These are phyloP conservation scores for Accipiter cooperii DNA, from an alignment of 2,113 vertebrate species.

Conservation along the genomic window DNA sequence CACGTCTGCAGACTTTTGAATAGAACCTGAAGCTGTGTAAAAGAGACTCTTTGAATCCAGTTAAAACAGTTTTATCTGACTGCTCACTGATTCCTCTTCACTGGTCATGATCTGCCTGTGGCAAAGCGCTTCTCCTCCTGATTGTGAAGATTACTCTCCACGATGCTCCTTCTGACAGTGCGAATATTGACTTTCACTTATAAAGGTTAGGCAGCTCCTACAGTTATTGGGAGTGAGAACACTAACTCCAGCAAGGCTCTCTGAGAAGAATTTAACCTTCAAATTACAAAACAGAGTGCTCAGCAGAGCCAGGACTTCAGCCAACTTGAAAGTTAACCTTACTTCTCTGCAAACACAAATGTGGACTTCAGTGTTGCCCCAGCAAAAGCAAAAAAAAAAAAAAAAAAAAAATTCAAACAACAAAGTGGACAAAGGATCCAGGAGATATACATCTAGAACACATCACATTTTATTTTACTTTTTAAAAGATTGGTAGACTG, in stretches of 20 bases:
- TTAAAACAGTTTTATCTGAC: conserved; percentile 57
- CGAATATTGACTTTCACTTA: conserved; percentile 67
- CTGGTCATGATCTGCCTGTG: conserved; percentile 48
- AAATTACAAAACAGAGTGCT: conserved; percentile 52
- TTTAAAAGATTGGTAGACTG: background rate
- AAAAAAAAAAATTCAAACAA: background rate
- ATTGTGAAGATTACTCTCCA: conserved; percentile 54
- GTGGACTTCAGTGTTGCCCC: background rate
- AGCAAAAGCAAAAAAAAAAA: background rate
- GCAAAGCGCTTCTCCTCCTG: conserved; percentile 50
- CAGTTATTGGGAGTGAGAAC: conserved; percentile 54
- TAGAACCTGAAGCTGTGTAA: conserved; percentile 46
- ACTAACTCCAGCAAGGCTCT: conserved; percentile 48
- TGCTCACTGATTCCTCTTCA: conserved; percentile 36
- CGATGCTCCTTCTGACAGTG: conserved; percentile 38
- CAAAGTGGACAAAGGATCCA: background rate
- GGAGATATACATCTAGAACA: background rate
- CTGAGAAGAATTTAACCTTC: conserved; percentile 65
- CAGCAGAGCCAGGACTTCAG: conserved; percentile 18
- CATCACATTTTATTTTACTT: conserved; percentile 10
- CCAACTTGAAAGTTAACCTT: conserved; percentile 1
- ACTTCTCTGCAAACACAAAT: conserved; percentile 33
- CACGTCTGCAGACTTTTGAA: conserved; percentile 37
- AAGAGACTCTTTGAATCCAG: conserved; percentile 57
- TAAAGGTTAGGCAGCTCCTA: conserved; percentile 68